phyloP scores from a whole-genome alignment of 2,797 vertebrate species.

The Argyrosomus regius region DNA sequence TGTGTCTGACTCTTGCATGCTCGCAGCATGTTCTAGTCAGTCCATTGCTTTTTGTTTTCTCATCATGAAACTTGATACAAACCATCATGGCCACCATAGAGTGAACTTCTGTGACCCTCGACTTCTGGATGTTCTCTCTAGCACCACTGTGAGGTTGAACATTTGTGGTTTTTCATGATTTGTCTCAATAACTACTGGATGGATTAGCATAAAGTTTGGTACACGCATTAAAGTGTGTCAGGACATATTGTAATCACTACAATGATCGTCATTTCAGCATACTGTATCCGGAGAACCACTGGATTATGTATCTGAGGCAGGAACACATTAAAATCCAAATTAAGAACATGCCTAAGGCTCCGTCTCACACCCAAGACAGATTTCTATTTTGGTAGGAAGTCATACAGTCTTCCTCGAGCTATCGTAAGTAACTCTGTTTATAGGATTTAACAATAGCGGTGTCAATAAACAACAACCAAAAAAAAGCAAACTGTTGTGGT shows the following conservation, averaged over 20 bases:
- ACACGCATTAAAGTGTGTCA: neutral
- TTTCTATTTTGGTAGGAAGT: slow-evolving; percentile 26
- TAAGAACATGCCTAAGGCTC: slow-evolving; percentile 32
- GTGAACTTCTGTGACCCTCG: too few species aligned
- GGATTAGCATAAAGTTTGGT: neutral
- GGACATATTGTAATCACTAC: neutral
- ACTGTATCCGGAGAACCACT: slow-evolving; percentile 3
- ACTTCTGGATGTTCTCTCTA: too few species aligned
- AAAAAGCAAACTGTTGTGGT: neutral
- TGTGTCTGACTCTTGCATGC: neutral
- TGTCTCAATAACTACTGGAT: neutral
- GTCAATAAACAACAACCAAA: neutral
- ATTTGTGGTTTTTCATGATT: neutral
- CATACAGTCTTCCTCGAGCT: slow-evolving; percentile 3
- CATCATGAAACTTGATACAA: neutral
- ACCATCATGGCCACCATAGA: neutral
- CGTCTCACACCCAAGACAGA: slow-evolving; percentile 17
- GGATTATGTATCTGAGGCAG: slow-evolving; percentile 20
- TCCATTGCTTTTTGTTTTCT: neutral
- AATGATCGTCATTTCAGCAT: neutral
- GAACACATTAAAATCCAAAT: slow-evolving; percentile 38
- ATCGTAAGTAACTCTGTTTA: neutral
- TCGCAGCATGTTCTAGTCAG: neutral
- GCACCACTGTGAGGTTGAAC: neutral
- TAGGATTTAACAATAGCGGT: neutral